These are phyloP conservation scores for Anolis sagrei DNA, from an alignment of 2,113 vertebrate species.

Conservation along the genomic window DNA sequence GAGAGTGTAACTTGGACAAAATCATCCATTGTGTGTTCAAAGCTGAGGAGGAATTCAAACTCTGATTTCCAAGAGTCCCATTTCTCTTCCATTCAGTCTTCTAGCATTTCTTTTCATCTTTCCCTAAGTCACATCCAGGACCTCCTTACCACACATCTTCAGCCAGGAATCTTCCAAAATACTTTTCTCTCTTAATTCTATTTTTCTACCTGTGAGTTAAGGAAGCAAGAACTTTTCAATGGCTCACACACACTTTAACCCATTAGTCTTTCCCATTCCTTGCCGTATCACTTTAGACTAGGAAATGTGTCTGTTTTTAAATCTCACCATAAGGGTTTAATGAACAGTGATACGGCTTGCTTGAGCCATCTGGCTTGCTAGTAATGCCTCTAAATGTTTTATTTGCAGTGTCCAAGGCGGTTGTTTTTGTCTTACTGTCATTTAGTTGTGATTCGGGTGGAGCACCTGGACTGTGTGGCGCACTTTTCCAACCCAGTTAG, in stretches of 20 bases:
- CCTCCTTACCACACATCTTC: background rate
- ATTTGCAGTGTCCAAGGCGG: background rate
- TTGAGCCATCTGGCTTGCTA: background rate
- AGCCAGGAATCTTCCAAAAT: background rate
- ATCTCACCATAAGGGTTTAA: background rate
- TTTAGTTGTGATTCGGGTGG: background rate
- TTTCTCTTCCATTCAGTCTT: background rate
- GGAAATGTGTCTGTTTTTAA: background rate
- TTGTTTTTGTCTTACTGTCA: background rate
- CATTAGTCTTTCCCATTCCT: background rate
- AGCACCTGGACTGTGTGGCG: background rate
- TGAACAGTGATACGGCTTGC: background rate
- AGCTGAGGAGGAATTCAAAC: too few species aligned
- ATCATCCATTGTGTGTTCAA: too few species aligned
- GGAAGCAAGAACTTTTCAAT: background rate
- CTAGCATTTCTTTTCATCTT: background rate
- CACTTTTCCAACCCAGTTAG: too few species aligned
- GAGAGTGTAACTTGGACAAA: too few species aligned
- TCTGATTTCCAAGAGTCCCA: background rate
- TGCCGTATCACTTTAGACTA: background rate
- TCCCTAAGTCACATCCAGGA: background rate
- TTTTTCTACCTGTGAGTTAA: background rate
- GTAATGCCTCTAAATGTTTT: too few species aligned
- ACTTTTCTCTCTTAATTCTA: background rate
- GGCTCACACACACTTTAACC: background rate